Percentiles rank a stretch among this genome's conserved stretches.
phyloP scores from a whole-genome alignment of 2,888 invertebrate genomes.

The Xanthia icteritia region DNA sequence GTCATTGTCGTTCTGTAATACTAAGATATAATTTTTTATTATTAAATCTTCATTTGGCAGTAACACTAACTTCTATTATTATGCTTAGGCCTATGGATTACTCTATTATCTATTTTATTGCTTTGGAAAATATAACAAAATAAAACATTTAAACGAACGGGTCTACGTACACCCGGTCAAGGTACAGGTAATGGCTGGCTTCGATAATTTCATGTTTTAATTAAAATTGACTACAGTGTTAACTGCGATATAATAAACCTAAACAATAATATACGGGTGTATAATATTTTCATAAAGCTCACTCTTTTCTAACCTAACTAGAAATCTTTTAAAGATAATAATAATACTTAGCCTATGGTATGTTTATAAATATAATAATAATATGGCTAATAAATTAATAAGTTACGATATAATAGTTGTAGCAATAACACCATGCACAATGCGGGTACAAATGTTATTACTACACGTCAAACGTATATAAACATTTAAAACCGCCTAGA shows the following conservation, averaged over 20 bases:
- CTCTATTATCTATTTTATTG: constrained; percentile 82
- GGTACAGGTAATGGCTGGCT: constrained; percentile 87
- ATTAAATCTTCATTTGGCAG: constrained; percentile 82
- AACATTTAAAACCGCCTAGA: constrained; percentile 83
- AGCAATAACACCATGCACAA: constrained; percentile 77
- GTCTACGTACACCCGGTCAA: constrained; percentile 72
- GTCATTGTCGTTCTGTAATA: constrained; percentile 75
- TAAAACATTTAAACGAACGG: constrained; percentile 79
- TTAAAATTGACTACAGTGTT: constrained; percentile 82
- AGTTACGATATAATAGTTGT: constrained; percentile 80
- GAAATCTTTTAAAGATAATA: constrained; percentile 89
- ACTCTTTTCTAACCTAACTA: constrained; percentile 88
- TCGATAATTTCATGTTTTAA: constrained; percentile 79
- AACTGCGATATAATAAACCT: constrained; percentile 79
- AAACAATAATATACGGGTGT: constrained; percentile 82
- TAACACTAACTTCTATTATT: constrained; percentile 83
- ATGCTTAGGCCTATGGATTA: constrained; percentile 84
- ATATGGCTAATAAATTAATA: constrained; percentile 89
- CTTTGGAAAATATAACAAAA: constrained; percentile 88
- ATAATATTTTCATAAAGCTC: constrained; percentile 88
- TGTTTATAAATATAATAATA: constrained; percentile 89
- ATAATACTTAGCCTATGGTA: constrained; percentile 90
- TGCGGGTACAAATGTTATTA: constrained; percentile 74
- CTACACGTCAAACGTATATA: constrained; percentile 71
- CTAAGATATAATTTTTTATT: constrained; percentile 73